phyloP scores from a whole-genome alignment of 2,113 vertebrate genomes.

The Nibea albiflora region DNA sequence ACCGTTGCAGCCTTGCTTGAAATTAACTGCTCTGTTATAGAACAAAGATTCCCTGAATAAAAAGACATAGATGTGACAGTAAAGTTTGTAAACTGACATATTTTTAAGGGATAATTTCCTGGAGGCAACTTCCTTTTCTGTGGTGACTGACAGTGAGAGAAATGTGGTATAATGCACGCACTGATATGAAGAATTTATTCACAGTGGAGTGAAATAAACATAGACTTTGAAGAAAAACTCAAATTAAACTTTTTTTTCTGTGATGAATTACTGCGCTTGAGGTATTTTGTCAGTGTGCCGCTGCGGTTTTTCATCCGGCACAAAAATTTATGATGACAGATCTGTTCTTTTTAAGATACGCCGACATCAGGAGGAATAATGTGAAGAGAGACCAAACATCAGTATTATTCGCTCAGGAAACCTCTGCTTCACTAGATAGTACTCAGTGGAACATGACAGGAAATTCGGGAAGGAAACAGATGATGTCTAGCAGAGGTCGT shows the following conservation, averaged over 20 bases:
- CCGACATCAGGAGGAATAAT: constrained; percentile 26
- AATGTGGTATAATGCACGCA: background rate
- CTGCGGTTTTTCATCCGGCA: constrained; percentile 34
- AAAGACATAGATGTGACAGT: constrained; percentile 20
- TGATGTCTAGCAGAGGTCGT: constrained; percentile 64
- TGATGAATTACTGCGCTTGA: constrained; percentile 31
- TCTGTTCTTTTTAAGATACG: constrained; percentile 30
- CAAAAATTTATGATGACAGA: constrained; percentile 38
- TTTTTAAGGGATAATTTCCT: constrained; percentile 35
- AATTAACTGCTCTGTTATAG: background rate
- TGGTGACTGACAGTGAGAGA: constrained; percentile 3
- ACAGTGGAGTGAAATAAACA: constrained; percentile 15
- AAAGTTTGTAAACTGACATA: constrained; percentile 17
- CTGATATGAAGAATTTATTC: constrained; percentile 17
- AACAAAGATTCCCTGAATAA: constrained; percentile 36
- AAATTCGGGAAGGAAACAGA: constrained; percentile 70
- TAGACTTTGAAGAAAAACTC: background rate
- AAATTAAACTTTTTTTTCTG: constrained; percentile 11
- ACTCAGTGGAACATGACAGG: constrained; percentile 61
- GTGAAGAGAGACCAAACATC: constrained; percentile 16
- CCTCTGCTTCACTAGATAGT: constrained; percentile 60
- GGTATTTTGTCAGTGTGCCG: constrained; percentile 18
- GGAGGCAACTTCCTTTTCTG: background rate
- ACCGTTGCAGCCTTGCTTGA: background rate
- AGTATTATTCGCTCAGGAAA: constrained; percentile 53